Percentiles rank a stretch among this genome's conserved stretches.
Conservation (phyloP, 2,113 vertebrate genomes). For the Rhabdornis inornatus region DNA sequence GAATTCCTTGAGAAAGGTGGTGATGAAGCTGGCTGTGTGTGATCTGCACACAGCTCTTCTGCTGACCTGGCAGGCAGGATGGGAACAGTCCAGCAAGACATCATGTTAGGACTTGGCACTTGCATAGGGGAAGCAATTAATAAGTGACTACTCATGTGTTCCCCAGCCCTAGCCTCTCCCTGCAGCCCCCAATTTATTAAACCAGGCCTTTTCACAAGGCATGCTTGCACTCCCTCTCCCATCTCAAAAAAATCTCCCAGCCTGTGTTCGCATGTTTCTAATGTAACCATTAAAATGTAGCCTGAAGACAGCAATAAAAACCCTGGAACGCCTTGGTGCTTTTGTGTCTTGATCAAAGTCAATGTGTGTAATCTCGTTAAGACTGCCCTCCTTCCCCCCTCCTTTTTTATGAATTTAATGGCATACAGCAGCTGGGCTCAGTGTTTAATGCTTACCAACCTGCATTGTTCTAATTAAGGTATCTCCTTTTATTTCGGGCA, state of each 20-base stretch:
- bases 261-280: constrained; percentile 80
- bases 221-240: constrained; percentile 34
- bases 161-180: constrained; percentile 67
- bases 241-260: constrained; percentile 67
- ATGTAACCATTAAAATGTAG: constrained; percentile 90
- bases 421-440: constrained; percentile 79
- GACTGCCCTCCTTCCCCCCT: constrained; percentile 73
- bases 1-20: background rate
- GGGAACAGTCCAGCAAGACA: constrained; percentile 21
- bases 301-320: constrained; percentile 93
- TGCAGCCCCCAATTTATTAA: constrained; percentile 76
- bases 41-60: background rate
- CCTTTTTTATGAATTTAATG: constrained; percentile 75
- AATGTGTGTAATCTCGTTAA: constrained; percentile 90
- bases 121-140: constrained; percentile 75
- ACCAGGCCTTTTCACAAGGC: constrained; percentile 64
- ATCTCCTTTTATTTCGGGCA: constrained; percentile 76
- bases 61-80: background rate
- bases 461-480: constrained; percentile 84
- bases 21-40: background rate
- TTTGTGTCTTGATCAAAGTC: constrained; percentile 92
- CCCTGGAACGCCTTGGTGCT: constrained; percentile 80
- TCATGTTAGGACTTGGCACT: constrained; percentile 42
- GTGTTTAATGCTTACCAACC: constrained; percentile 72
- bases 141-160: constrained; percentile 75